Evolutionary conservation across 2,797 vertebrate species (phyloP).

Genomic region (Dicrostonyx torquatus): DNA sequence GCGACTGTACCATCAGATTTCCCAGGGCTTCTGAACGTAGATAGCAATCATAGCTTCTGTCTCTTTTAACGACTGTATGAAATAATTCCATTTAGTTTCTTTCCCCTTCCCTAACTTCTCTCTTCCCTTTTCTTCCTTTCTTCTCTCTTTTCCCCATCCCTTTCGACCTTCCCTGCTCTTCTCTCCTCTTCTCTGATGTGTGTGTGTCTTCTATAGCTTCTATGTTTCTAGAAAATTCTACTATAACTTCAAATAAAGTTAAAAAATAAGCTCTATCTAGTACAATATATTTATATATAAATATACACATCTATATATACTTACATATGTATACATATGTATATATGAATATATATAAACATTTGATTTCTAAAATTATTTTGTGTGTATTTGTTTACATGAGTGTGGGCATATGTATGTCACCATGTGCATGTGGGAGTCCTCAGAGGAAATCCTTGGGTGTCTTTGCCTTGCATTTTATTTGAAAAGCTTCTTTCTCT

Average conservation of each 20-base stretch:
- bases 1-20: not conserved
- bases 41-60: not conserved
- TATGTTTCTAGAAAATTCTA: not conserved
- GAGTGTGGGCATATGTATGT: not conserved
- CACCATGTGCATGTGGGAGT: not conserved
- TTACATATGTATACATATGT: rapidly evolving
- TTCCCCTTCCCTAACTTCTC: too few species aligned
- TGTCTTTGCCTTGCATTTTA: not conserved
- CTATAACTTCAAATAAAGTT: not conserved
- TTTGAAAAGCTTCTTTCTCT: not conserved
- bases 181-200: not conserved
- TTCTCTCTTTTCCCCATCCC: rapidly evolving
- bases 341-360: too few species aligned
- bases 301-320: too few species aligned
- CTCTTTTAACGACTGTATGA: not conserved
- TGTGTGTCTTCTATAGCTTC: not conserved
- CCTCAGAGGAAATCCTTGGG: not conserved
- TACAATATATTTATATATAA: not conserved
- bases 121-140: too few species aligned
- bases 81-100: not conserved
- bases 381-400: not conserved
- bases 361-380: not conserved
- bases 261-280: not conserved
- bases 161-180: rapidly evolving
- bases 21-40: not conserved